Base-by-base conservation (phyloP, 2,888 invertebrate genomes). In the Lydus trimaculatus region DNA sequence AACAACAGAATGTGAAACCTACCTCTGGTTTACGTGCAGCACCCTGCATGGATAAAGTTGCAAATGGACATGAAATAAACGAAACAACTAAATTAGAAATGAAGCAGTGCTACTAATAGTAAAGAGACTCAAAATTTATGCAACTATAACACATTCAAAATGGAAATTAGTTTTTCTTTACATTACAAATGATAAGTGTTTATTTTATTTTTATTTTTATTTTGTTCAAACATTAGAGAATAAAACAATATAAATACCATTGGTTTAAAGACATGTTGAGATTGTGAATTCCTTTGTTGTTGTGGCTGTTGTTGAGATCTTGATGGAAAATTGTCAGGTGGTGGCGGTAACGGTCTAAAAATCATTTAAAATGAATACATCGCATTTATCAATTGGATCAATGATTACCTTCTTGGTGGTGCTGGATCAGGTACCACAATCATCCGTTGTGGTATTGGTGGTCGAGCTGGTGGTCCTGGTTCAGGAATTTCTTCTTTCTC, bases 11-110 rank as follows among this genome's bases (percentile, higher is more conserved):
- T n/a, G 28, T 73, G 67, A 77, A 76, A 91, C 93, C 89, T 92
- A 95, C 95, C 94, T 95, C 95, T 84, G 95, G 94, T 89, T 93
- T 93, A 89, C 94, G 90, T 86, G 94, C 93, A 86, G 94, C 94
- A 89, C 92, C 90, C 94, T 94, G 90, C 84, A 76, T 75, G 76
- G 79, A 81, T 52, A 52, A 52, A 13, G 52, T 52, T 25, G 52
- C 13, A 52, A 52, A 87, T 86, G 83, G 86, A 88, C 88, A 89
- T 88, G 88, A 87, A 88, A 88, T 87, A 86, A 87, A 87, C 82
- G 87, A 86, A 87, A 85, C 85, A 85, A 85, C 85, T 82, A 86
- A 87, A 87, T 87, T 84, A 85, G 84, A 76, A 77, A 72, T 79
- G 75, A 83, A 84, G 81, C 80, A 77, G 80, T 80, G 79, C 79